phyloP scores from a whole-genome alignment of 2,113 vertebrate genomes.

The Cephalopholis sonnerati region DNA sequence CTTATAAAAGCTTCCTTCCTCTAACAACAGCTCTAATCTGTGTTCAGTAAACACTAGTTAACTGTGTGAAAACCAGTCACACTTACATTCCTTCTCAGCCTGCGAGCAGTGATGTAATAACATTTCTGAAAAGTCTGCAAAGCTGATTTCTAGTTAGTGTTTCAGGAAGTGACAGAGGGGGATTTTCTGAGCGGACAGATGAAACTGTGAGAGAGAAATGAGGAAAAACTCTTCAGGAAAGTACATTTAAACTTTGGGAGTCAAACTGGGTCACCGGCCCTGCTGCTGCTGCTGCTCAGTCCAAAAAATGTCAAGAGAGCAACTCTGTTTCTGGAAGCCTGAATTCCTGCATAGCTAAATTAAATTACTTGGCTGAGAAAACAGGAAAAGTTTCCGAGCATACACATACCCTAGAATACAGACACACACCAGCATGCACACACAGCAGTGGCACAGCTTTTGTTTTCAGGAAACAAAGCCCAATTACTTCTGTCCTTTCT shows the following conservation, averaged over 20 bases:
- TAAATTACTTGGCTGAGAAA: conserved; percentile 30
- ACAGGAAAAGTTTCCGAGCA: neutral
- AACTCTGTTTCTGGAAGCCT: conserved; percentile 6
- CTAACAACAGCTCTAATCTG: neutral
- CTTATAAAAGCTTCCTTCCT: neutral
- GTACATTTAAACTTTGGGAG: neutral
- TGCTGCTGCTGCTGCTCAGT: neutral
- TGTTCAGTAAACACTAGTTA: conserved; percentile 1
- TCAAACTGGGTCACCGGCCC: conserved; percentile 44
- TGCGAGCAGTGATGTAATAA: neutral
- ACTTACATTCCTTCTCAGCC: neutral
- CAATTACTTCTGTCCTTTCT: conserved; percentile 54
- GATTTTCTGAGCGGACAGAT: neutral
- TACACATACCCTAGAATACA: neutral
- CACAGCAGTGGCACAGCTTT: conserved; percentile 7
- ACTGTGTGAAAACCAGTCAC: neutral
- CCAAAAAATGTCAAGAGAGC: conserved; percentile 21
- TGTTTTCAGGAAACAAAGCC: conserved; percentile 70
- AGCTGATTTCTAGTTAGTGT: neutral
- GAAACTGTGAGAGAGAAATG: neutral
- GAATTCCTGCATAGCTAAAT: conserved; percentile 29
- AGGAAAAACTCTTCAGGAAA: conserved; percentile 4
- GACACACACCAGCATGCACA: neutral
- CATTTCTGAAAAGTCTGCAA: neutral
- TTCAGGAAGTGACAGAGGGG: conserved; percentile 6